A percentile compares a stretch with the other conserved stretches of the same genome.
Evolutionary conservation across 1,140 invertebrate species (phyloP).

Genomic region (Anastrepha obliqua): DNA sequence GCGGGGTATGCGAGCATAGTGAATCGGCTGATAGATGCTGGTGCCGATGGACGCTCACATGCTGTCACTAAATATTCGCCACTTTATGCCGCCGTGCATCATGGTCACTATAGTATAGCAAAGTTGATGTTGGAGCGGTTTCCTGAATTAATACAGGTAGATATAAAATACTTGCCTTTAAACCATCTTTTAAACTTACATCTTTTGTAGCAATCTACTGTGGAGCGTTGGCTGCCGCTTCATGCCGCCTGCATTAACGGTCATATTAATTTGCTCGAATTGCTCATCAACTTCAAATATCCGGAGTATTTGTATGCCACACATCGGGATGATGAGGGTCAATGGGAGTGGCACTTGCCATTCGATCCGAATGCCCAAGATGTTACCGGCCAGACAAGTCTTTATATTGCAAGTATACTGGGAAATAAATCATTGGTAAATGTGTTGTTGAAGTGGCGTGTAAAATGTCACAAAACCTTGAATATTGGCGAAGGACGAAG

Average conservation of each 20-base stretch:
- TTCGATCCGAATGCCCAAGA: constrained; percentile 94
- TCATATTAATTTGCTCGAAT: constrained; percentile 84
- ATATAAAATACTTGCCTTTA: not conserved
- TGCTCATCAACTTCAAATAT: constrained; percentile 89
- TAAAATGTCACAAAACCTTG: constrained; percentile 80
- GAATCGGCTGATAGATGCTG: constrained; percentile 84
- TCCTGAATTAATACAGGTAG: constrained; percentile 82
- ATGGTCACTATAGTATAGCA: constrained; percentile 88
- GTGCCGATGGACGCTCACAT: constrained; percentile 90
- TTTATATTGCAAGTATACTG: constrained; percentile 90
- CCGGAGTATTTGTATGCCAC: constrained; percentile 82
- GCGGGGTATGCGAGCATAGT: constrained; percentile 88
- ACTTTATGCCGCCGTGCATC: constrained; percentile 92
- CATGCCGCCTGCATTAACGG: constrained; percentile 94
- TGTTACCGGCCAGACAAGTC: constrained; percentile 89
- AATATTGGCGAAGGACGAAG: constrained; percentile 66
- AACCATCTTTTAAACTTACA: constrained; percentile 3
- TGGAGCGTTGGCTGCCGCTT: constrained; percentile 93
- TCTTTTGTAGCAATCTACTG: constrained; percentile 77
- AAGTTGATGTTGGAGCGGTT: constrained; percentile 84
- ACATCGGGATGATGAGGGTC: constrained; percentile 82
- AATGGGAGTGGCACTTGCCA: constrained; percentile 89
- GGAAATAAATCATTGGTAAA: constrained; percentile 89
- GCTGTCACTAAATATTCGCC: constrained; percentile 94
- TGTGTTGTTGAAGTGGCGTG: constrained; percentile 83